These are phyloP conservation scores for Dromius quadrimaculatus DNA, from an alignment of 2,888 invertebrate species.

Conservation along the genomic window DNA sequence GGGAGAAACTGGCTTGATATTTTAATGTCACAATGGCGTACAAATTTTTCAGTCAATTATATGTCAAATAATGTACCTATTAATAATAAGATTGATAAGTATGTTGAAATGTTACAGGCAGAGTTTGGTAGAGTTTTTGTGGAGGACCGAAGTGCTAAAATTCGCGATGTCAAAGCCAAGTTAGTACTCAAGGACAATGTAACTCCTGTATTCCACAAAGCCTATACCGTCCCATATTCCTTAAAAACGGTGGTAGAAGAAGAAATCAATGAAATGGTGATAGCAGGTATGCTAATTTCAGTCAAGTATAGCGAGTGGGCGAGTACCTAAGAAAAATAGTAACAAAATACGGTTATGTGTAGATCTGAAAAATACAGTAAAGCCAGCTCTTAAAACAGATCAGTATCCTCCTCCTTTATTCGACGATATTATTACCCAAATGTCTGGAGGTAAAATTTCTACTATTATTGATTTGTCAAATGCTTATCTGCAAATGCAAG, in stretches of 20 bases:
- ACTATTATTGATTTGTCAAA: slow-evolving; percentile 55
- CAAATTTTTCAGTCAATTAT: too few species aligned
- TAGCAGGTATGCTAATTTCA: neutral
- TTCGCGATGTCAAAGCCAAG: neutral
- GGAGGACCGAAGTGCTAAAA: neutral
- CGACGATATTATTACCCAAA: slow-evolving; percentile 57
- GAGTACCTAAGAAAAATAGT: neutral
- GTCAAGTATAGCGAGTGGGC: neutral
- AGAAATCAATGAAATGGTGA: neutral
- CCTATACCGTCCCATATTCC: neutral
- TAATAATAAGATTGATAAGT: neutral
- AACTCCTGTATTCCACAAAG: neutral
- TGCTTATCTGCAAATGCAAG: slow-evolving; percentile 56
- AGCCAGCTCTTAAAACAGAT: slow-evolving; percentile 55
- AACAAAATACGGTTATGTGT: slow-evolving; percentile 56
- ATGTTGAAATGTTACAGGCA: too few species aligned
- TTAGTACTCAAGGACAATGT: neutral
- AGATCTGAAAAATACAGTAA: slow-evolving; percentile 58
- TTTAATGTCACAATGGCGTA: too few species aligned
- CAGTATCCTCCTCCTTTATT: slow-evolving; percentile 58
- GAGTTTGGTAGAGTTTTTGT: neutral
- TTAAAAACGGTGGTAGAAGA: neutral
- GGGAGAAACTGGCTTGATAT: neutral
- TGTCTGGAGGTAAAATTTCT: slow-evolving; percentile 56
- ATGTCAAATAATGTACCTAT: neutral